Evolutionary conservation across 1,140 invertebrate species (phyloP).

Genomic region (Caenorhabditis briggsae): DNA sequence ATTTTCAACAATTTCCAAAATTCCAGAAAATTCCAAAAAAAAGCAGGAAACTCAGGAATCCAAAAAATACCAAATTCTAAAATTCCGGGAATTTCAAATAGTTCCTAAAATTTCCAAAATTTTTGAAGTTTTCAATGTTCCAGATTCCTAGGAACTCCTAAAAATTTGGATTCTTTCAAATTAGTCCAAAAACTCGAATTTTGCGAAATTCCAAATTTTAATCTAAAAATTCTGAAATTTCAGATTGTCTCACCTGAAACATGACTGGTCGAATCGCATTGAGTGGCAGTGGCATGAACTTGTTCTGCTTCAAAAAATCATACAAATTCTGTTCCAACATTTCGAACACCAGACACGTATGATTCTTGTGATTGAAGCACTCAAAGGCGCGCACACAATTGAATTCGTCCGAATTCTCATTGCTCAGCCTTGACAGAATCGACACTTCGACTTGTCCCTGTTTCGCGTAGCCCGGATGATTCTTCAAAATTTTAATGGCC

Average conservation of each 20-base stretch:
- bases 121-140: too few relatives aligned
- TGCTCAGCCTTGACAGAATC: conserved; percentile 94
- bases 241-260: conserved; percentile 88
- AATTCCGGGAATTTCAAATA: too few relatives aligned
- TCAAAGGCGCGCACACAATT: conserved; percentile 99
- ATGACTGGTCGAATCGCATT: conserved; percentile 98
- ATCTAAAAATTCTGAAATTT: too few relatives aligned
- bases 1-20: too few relatives aligned
- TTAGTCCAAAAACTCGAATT: too few relatives aligned
- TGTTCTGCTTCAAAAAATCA: conserved; percentile 99
- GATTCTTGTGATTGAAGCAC: conserved; percentile 99
- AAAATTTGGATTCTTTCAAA: too few relatives aligned
- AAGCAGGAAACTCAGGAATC: too few relatives aligned
- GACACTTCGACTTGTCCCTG: conserved; percentile 99
- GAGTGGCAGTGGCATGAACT: conserved; percentile 89
- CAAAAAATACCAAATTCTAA: too few relatives aligned
- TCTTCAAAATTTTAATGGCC: conserved; percentile 99
- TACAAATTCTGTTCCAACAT: conserved; percentile 99
- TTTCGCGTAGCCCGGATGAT: conserved; percentile 98
- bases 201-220: too few relatives aligned
- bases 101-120: too few relatives aligned
- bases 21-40: too few relatives aligned
- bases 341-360: conserved; percentile 99
- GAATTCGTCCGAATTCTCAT: conserved; percentile 97
- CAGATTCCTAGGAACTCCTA: too few relatives aligned